A percentile compares a stretch with the other conserved stretches of the same genome.
Conservation (phyloP, 2,113 vertebrate species). For the Pungitius pungitius region DNA sequence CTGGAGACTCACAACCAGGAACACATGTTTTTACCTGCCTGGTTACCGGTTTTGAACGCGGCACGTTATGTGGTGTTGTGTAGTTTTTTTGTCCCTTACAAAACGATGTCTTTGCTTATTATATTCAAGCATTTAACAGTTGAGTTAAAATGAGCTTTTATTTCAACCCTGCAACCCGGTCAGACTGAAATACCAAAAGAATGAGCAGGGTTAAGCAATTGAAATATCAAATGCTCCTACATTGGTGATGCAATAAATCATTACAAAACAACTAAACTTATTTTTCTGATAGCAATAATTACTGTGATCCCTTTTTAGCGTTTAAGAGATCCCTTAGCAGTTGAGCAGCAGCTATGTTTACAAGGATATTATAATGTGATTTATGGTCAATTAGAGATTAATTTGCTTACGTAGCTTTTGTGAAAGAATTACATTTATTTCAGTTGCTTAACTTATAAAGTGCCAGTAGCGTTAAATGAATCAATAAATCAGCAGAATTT, state of each 20-base stretch:
- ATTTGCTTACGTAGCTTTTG: slow-evolving; percentile 11
- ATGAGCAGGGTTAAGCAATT: no score
- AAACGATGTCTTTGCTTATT: background rate
- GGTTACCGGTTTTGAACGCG: slow-evolving; percentile 35
- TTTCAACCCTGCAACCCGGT: no score
- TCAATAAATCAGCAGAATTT: background rate
- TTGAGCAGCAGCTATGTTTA: slow-evolving; percentile 5
- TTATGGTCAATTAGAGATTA: slow-evolving; percentile 1
- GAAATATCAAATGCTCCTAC: background rate
- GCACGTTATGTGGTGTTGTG: slow-evolving; percentile 9
- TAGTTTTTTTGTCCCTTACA: background rate
- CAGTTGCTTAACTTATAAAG: background rate
- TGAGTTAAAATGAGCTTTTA: slow-evolving; percentile 22
- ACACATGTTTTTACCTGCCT: slow-evolving; percentile 47
- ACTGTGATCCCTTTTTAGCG: background rate
- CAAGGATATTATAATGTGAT: slow-evolving; percentile 6
- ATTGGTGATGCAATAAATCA: background rate
- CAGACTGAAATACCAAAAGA: no score
- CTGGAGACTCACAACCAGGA: slow-evolving; percentile 43
- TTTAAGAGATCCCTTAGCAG: background rate
- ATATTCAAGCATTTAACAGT: background rate
- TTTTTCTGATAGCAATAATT: background rate
- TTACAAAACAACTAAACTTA: background rate
- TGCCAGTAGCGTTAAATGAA: background rate
- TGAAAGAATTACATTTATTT: slow-evolving; percentile 2